Evolutionary conservation across 1,140 invertebrate genomes (phyloP).

Genomic region (Gryllus bimaculatus): DNA sequence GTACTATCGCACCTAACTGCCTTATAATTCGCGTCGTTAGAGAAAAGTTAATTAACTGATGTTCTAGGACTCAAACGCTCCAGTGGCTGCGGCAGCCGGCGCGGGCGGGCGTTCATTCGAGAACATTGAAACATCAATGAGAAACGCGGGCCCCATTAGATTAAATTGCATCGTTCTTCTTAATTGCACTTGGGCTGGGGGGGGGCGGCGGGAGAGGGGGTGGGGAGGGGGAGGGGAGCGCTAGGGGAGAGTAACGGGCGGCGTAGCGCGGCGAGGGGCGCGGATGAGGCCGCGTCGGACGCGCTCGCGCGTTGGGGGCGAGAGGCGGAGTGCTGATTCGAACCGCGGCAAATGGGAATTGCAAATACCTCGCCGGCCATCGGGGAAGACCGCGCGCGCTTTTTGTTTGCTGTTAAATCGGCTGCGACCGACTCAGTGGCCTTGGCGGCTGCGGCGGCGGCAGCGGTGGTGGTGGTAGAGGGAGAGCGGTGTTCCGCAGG

Average conservation of each 20-base stretch:
- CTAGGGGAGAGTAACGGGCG: background rate
- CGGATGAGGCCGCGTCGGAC: background rate
- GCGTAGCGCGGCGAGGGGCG: background rate
- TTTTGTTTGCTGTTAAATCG: background rate
- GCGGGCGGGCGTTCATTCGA: no score
- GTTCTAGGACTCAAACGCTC: no score
- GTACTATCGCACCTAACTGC: no score
- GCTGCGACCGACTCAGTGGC: background rate
- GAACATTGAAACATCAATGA: no score
- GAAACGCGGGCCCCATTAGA: background rate
- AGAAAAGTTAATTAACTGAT: no score
- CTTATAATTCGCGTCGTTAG: no score
- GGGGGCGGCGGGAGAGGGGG: no score
- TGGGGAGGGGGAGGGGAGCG: no score
- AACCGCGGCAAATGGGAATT: background rate
- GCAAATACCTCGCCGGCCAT: background rate
- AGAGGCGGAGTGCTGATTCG: background rate
- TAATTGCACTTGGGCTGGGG: background rate
- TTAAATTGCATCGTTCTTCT: background rate
- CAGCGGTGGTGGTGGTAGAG: background rate
- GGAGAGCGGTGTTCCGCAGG: no score
- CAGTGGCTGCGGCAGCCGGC: no score
- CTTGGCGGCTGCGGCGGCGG: background rate
- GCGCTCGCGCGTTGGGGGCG: no score
- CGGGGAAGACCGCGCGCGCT: background rate